Conservation (phyloP, 2,113 vertebrate species). For the Pelmatolapia mariae region DNA sequence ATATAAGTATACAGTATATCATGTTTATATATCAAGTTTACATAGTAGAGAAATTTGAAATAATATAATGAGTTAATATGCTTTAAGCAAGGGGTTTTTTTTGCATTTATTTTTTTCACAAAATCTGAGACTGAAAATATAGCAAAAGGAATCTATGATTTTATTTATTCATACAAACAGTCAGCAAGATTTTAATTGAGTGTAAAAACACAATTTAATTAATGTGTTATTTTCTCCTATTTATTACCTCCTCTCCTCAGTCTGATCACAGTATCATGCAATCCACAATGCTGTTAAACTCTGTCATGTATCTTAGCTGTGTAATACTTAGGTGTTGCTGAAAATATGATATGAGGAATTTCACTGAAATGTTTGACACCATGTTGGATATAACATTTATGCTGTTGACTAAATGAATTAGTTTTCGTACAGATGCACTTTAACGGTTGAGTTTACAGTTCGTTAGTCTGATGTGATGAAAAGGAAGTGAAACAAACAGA, state of each 20-base stretch:
- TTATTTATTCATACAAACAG: too few species aligned
- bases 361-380: too few species aligned
- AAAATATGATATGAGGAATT: accelerated
- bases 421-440: background rate
- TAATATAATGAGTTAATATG: background rate
- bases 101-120: too few species aligned
- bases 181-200: too few species aligned
- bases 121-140: background rate
- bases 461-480: background rate
- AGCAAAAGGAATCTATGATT: accelerated
- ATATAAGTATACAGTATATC: too few species aligned
- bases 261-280: accelerated
- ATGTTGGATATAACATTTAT: background rate
- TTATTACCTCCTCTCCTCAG: too few species aligned
- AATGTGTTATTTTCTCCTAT: accelerated
- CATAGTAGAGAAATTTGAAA: too few species aligned
- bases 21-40: too few species aligned
- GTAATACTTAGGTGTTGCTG: background rate
- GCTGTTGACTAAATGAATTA: background rate
- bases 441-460: accelerated
- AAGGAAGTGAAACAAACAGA: background rate
- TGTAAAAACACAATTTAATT: too few species aligned
- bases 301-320: background rate
- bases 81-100: background rate
- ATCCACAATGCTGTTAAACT: accelerated